A percentile compares a stretch with the other conserved stretches of the same genome.
These are phyloP conservation scores for Ptilonorhynchus violaceus DNA, from an alignment of 2,113 vertebrate genomes.

Conservation along the genomic window DNA sequence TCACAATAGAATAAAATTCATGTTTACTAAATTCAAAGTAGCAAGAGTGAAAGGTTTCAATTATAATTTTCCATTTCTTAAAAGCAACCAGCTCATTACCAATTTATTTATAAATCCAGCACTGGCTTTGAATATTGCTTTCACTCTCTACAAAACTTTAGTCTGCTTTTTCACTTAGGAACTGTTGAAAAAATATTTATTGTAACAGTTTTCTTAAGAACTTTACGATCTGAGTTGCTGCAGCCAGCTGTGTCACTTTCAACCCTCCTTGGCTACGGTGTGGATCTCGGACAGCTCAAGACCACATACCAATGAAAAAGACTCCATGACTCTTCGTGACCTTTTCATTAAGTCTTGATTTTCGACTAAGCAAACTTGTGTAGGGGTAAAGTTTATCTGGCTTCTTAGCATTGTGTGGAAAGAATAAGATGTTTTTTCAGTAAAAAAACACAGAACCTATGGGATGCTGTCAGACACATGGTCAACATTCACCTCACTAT, in stretches of 20 bases:
- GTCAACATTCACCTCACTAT: background rate
- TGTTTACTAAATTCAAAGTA: background rate
- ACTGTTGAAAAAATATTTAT: background rate
- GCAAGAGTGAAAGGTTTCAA: background rate
- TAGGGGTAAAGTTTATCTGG: background rate
- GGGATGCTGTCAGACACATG: background rate
- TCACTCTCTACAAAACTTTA: background rate
- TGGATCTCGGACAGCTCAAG: background rate
- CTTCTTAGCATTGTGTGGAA: background rate
- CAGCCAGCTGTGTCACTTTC: rapidly evolving
- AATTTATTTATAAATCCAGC: background rate
- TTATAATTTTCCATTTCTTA: background rate
- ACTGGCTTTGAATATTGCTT: background rate
- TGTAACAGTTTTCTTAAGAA: background rate
- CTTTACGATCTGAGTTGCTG: background rate
- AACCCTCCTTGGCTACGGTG: background rate
- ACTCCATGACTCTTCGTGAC: background rate
- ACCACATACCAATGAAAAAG: background rate
- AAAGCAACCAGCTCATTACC: background rate
- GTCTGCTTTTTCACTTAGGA: background rate
- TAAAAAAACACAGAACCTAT: background rate
- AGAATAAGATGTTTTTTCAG: background rate
- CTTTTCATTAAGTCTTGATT: background rate
- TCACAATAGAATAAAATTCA: background rate
- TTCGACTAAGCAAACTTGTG: background rate